Evolutionary conservation across 1,140 invertebrate species (phyloP), one percentile per base, ranked within the genome.

Genomic region (Dinoponera quadriceps): DNA sequence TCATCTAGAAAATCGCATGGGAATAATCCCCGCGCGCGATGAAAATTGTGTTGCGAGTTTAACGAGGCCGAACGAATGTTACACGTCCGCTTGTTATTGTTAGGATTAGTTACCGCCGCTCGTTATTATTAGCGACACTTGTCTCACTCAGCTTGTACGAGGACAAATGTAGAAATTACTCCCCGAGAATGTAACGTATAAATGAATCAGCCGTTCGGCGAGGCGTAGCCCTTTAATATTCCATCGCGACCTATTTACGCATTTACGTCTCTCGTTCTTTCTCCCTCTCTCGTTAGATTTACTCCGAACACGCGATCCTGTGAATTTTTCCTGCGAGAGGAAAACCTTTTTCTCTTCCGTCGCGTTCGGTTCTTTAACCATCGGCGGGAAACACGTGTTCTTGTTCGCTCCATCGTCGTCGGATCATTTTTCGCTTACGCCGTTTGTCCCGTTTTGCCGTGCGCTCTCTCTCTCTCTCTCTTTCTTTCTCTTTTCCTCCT

Each of bases 371-470:
- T 13, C 44, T 20, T 51, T 66, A 54, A 48, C 25, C 14, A 77
- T 68, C 22, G 49, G 66, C 20, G 54, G 18, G 11, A 77, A 77
- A 77, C 49, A 55, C 33, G 5, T 54, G 38, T 77, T 77, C 48
- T n/a, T 51, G 51, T 25, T 20, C 11, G 25, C 18, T 72, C 27
- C 68, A 22, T 20, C 16, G 14, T 72, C n/a, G 38, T 63, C 25
- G 48, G 49, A 62, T 82, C 72, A 77, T 54, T 66, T 77, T 25
- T 66, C 73, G 60, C 33, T 65, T 33, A 25, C 74, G 60, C 60
- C 44, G 18, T 54, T 66, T 55, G 74, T 77, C 60, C 48, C 16
- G 25, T 20, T 77, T n/a, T 33, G 48, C 29, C 38, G 29, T 22
- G 55, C 2, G n/a, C 54, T 14, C 27, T 55, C 57, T 75, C 57